Evolutionary conservation across 2,113 vertebrate species (phyloP).

Genomic region (Mystacornis crossleyi): DNA sequence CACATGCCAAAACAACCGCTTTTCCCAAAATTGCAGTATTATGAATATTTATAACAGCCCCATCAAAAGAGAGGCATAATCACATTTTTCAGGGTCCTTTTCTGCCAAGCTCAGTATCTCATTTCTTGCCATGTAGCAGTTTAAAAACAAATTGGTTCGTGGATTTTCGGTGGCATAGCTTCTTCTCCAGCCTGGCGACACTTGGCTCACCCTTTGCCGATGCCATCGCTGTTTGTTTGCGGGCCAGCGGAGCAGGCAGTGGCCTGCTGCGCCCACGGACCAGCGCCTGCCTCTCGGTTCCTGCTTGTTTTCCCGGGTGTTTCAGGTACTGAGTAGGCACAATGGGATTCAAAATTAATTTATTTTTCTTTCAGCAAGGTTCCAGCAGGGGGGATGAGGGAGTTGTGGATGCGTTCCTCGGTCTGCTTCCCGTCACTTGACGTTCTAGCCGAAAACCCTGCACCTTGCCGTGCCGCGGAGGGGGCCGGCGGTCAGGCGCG

Average conservation of each 20-base stretch:
- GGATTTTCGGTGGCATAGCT: background rate
- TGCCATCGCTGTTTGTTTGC: background rate
- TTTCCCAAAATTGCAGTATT: constrained; percentile 1
- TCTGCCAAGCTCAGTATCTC: background rate
- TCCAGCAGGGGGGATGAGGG: background rate
- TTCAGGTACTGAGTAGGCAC: background rate
- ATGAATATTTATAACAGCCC: background rate
- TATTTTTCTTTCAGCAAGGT: background rate
- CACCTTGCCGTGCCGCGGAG: background rate
- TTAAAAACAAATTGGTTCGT: background rate
- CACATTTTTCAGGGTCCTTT: background rate
- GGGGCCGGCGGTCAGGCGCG: background rate
- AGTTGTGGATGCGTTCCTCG: background rate
- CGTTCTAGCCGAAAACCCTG: background rate
- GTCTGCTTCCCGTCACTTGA: background rate
- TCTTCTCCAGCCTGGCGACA: background rate
- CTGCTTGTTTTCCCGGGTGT: background rate
- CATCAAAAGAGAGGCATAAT: background rate
- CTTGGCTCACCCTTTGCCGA: background rate
- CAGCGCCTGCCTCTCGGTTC: background rate
- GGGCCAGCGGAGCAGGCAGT: background rate
- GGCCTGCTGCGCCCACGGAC: background rate
- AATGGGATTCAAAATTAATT: background rate
- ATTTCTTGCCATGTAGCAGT: background rate
- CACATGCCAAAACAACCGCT: background rate